phyloP scores from a whole-genome alignment of 2,888 invertebrate genomes.

The Leucoptera coffeella region DNA sequence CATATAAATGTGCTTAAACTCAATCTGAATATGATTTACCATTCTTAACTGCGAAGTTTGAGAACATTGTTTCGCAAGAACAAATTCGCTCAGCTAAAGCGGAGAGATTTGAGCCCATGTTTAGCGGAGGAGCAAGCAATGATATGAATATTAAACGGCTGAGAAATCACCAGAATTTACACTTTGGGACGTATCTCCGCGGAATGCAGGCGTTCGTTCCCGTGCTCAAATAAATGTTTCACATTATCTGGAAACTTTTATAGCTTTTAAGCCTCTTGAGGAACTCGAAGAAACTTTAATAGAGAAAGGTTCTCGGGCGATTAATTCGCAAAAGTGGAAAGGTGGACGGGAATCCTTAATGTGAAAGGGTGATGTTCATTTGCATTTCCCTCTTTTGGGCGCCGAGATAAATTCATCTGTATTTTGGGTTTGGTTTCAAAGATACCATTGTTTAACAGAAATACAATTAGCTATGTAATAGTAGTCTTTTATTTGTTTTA shows the following conservation, averaged over 20 bases:
- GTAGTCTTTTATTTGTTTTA: constrained; percentile 4
- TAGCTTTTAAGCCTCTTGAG: constrained; percentile 40
- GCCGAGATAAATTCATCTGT: too few species aligned
- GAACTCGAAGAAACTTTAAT: constrained; percentile 48
- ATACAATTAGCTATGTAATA: constrained; percentile 11
- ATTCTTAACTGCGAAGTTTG: too few species aligned
- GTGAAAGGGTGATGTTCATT: constrained; percentile 31
- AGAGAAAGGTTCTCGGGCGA: constrained; percentile 44
- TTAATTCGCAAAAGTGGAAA: constrained; percentile 42
- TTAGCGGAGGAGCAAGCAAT: too few species aligned
- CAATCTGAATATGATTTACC: too few species aligned
- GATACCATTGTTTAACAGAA: too few species aligned
- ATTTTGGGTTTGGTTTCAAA: too few species aligned
- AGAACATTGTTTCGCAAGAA: too few species aligned
- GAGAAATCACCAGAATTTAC: constrained; percentile 50
- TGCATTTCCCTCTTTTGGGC: too few species aligned
- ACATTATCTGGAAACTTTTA: constrained; percentile 47
- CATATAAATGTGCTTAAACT: too few species aligned
- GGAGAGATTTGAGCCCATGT: too few species aligned
- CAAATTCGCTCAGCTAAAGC: too few species aligned
- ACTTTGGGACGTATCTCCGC: constrained; percentile 38
- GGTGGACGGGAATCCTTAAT: constrained; percentile 44
- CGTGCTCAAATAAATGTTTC: constrained; percentile 52
- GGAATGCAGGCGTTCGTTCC: constrained; percentile 15
- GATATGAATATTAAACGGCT: constrained; percentile 53